Conservation (phyloP, 2,797 vertebrate species). For the Eulemur rubriventer region DNA sequence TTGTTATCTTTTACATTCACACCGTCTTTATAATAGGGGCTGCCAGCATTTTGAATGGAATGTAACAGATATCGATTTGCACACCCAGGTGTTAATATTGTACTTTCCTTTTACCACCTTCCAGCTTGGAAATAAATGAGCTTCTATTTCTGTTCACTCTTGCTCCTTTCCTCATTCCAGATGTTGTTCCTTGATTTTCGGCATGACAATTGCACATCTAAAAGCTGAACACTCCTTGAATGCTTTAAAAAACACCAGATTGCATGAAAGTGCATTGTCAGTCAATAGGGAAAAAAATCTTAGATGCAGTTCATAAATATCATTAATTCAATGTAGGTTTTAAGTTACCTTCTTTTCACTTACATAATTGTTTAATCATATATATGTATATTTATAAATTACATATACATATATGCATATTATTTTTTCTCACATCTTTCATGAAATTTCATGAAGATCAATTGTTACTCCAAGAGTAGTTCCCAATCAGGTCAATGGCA, state of each 20-base stretch:
- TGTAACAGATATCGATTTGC: conserved; percentile 8
- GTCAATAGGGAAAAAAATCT: not conserved
- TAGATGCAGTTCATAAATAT: not conserved
- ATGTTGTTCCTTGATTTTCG: conserved; percentile 15
- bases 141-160: conserved; percentile 44
- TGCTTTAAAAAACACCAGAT: not conserved
- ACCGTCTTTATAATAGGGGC: not conserved
- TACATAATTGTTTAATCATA: not conserved
- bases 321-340: conserved; percentile 5
- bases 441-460: not conserved
- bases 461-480: not conserved
- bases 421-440: not conserved
- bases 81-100: conserved; percentile 14
- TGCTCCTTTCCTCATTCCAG: conserved; percentile 1
- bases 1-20: not conserved
- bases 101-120: conserved; percentile 16
- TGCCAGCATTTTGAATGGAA: not conserved
- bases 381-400: not conserved
- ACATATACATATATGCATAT: not conserved
- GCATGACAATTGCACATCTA: not conserved
- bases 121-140: conserved; percentile 31
- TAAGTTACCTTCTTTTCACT: not conserved
- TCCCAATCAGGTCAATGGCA: not conserved
- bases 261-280: not conserved
- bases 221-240: conserved; percentile 32